Base-by-base conservation (phyloP, 1,140 invertebrate species). In the Triops cancriformis region DNA sequence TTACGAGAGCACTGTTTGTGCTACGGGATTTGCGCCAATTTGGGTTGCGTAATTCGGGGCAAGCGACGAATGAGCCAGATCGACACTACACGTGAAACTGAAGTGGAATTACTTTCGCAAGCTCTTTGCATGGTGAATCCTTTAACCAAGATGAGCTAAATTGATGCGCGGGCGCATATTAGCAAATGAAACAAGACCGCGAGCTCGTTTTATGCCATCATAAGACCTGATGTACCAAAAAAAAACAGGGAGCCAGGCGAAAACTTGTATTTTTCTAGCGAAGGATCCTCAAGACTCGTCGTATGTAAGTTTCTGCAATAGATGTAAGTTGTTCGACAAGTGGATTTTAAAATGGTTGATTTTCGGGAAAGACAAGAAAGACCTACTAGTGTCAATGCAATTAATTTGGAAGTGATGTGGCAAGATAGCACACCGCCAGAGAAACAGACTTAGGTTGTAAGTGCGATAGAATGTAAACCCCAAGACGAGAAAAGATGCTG, bases 91-190 rank as follows among this genome's bases (percentile, higher is more conserved):
- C 51, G 51, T 64, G 51, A 64, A 64, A 64, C 51, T 64, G 51
- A 18, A 64, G n/a, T 64, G 51, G 23, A 23, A 64, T 64, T 64
- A 64, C 51, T n/a, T 64, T 64, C 51, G 51, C n/a, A 64, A 64
- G 45, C 51, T 64, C 51, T 23, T 64, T 14, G 51, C 51, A 64
- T 64, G 23, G 51, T 23, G 23, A 64, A 64, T 23, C 51, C 51
- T 64, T 64, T 64, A 64, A 64, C 51, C 51, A 64, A 64, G 51
- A 64, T 64, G 23, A n/a, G 23, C 51, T 64, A 64, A 64, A 64
- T 64, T 64, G 51, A 64, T 64, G 51, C 51, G 51, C 51, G 51
- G 51, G 51, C 51, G 51, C 51, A 64, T 64, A 64, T 64, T 64
- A 64, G 51, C 51, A 64, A 64, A 18, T 64, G 51, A 23, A 64